A percentile compares a stretch with the other conserved stretches of the same genome.
Evolutionary conservation across 2,888 invertebrate genomes (phyloP).

Genomic region (Mimas tiliae): DNA sequence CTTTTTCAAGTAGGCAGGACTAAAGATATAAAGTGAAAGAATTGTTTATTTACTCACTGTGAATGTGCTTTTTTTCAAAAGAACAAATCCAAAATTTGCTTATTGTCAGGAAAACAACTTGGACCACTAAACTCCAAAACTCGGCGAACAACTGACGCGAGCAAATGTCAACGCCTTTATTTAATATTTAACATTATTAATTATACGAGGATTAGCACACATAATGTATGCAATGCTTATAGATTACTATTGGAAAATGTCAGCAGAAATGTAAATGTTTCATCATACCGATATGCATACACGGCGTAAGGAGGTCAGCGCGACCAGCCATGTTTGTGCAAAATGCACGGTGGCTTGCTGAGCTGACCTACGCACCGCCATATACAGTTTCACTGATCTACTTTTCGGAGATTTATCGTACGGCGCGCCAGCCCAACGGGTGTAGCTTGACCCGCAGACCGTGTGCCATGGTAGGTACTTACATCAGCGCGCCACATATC

Average conservation of each 20-base stretch:
- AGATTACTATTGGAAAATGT: slow-evolving; percentile 25
- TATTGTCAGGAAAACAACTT: not conserved
- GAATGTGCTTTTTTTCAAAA: not conserved
- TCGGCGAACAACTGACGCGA: slow-evolving; percentile 11
- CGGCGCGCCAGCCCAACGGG: not conserved
- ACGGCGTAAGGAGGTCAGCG: slow-evolving; percentile 46
- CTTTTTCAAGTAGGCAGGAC: not conserved
- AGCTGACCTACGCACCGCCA: slow-evolving; percentile 53
- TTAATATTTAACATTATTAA: slow-evolving; percentile 11
- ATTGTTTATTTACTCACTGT: not conserved
- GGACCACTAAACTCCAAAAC: not conserved
- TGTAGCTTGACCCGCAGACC: slow-evolving; percentile 3
- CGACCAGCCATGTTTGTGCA: slow-evolving; percentile 38
- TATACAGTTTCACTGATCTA: slow-evolving; percentile 47
- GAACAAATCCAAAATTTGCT: not conserved
- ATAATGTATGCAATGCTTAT: slow-evolving; percentile 18
- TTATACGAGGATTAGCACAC: slow-evolving; percentile 20
- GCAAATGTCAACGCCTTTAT: slow-evolving; percentile 8
- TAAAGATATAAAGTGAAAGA: not conserved
- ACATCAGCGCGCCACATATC: slow-evolving; percentile 19
- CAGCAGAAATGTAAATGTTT: slow-evolving; percentile 24
- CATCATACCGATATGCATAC: slow-evolving; percentile 25
- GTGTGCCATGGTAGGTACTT: not conserved
- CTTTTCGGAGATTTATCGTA: slow-evolving; percentile 31
- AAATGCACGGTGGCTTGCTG: slow-evolving; percentile 41